Evolutionary conservation across 2,113 vertebrate genomes (phyloP).

Genomic region (Theristicus caerulescens): DNA sequence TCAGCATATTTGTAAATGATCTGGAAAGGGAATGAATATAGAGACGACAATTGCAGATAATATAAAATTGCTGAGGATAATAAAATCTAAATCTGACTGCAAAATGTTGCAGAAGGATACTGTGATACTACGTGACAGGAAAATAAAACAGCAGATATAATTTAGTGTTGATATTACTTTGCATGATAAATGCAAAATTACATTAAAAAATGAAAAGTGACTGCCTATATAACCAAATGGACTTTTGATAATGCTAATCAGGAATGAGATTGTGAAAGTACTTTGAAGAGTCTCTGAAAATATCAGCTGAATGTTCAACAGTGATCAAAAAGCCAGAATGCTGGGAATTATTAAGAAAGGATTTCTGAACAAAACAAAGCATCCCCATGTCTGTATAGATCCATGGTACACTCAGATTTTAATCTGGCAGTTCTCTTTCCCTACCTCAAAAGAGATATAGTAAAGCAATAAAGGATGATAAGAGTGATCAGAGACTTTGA

Average conservation of each 20-base stretch:
- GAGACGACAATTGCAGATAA: background rate
- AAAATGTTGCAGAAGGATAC: background rate
- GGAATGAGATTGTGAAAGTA: background rate
- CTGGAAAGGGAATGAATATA: background rate
- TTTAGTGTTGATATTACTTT: background rate
- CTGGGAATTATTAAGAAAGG: background rate
- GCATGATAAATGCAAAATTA: constrained; percentile 14
- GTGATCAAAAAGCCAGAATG: background rate
- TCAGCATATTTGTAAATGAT: background rate
- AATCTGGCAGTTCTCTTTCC: background rate
- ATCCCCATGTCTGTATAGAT: background rate
- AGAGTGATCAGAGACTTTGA: background rate
- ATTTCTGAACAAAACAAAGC: background rate
- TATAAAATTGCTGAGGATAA: background rate
- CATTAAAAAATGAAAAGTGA: constrained; percentile 1
- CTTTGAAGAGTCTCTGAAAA: background rate
- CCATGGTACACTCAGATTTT: background rate
- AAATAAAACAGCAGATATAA: background rate
- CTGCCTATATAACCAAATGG: background rate
- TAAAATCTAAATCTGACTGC: constrained; percentile 2
- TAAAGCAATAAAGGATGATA: background rate
- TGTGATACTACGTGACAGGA: background rate
- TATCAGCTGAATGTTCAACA: background rate
- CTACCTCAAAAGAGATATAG: background rate
- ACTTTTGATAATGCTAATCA: constrained; percentile 5